Conservation (phyloP, 2,797 vertebrate species). For the Myiothlypis coronata region DNA sequence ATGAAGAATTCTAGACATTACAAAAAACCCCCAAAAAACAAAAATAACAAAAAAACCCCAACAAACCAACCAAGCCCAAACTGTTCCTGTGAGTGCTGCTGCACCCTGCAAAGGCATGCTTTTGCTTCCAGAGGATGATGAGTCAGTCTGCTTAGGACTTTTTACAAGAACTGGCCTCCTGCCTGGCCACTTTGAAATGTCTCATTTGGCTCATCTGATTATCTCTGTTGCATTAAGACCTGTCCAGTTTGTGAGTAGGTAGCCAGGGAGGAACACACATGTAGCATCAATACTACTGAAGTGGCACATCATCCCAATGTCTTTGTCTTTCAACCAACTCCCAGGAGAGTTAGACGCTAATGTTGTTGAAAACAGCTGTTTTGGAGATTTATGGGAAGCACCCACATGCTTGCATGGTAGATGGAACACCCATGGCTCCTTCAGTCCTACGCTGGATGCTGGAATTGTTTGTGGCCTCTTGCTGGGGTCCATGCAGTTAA, state of each 20-base stretch:
- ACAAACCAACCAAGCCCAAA: neutral
- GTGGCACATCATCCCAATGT: neutral
- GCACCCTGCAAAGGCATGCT: neutral
- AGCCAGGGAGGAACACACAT: neutral
- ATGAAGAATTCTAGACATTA: neutral
- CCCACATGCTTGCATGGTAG: fast-evolving
- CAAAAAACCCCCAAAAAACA: fast-evolving
- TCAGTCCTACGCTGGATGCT: neutral
- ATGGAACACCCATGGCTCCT: neutral
- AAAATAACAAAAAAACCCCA: neutral
- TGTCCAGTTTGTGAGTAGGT: neutral
- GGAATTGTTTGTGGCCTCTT: neutral
- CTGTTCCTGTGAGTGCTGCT: neutral
- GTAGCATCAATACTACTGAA: neutral
- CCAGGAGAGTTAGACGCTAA: neutral
- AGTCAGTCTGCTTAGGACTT: neutral
- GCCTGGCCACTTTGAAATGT: neutral
- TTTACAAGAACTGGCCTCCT: neutral
- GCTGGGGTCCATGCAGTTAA: neutral
- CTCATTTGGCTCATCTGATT: neutral
- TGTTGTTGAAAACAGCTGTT: neutral
- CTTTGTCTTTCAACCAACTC: neutral
- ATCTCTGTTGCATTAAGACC: neutral
- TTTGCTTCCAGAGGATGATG: neutral
- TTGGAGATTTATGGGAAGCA: neutral